Evolutionary conservation across 2,888 invertebrate species (phyloP).

Genomic region (Ennomos quercinarius): DNA sequence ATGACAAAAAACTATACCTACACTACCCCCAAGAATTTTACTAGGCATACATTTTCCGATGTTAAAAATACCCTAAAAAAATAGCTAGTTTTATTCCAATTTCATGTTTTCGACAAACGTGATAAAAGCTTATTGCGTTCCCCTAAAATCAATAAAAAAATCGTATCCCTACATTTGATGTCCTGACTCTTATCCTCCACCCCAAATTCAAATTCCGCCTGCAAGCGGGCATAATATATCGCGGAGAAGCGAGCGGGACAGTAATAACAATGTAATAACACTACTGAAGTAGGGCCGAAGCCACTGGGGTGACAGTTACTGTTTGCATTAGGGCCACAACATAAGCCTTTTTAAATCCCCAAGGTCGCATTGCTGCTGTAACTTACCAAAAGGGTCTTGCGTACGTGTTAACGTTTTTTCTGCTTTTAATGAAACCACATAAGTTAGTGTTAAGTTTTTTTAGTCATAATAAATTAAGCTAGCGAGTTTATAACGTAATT

Average conservation of each 20-base stretch:
- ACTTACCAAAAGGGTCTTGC: constrained; percentile 1
- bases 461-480: too few species aligned
- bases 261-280: constrained; percentile 19
- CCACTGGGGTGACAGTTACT: constrained; percentile 12
- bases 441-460: too few species aligned
- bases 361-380: constrained; percentile 5
- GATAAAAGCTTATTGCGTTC: background rate
- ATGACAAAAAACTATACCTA: too few species aligned
- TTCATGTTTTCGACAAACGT: background rate
- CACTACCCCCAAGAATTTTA: too few species aligned
- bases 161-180: background rate
- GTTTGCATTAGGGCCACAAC: constrained; percentile 14
- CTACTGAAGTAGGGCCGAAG: constrained; percentile 3
- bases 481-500: too few species aligned
- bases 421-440: background rate
- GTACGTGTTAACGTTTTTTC: constrained; percentile 5
- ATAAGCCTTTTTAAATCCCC: constrained; percentile 7
- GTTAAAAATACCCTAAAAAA: too few species aligned
- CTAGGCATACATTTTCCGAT: too few species aligned
- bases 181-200: background rate
- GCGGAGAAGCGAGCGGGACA: constrained; percentile 1
- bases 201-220: constrained; percentile 10
- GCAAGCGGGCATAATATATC: constrained; percentile 10
- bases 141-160: background rate
- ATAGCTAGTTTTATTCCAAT: too few species aligned